phyloP scores from a whole-genome alignment of 2,888 invertebrate genomes.

The Latrodectus hesperus region DNA sequence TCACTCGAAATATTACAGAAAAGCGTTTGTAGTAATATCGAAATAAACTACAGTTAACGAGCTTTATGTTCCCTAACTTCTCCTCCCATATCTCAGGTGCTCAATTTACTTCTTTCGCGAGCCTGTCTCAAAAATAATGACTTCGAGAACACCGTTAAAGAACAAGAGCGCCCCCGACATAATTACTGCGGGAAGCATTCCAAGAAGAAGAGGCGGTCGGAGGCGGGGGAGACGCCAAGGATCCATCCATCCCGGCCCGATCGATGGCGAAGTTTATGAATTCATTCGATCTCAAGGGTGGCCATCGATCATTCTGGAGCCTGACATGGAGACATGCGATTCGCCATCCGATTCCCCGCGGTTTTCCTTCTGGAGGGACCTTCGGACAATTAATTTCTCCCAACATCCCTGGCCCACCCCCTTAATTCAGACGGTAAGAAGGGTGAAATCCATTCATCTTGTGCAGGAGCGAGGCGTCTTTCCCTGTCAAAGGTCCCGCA shows the following conservation, averaged over 20 bases:
- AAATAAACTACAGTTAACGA: neutral
- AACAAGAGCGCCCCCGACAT: constrained; percentile 41
- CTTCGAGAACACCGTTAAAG: constrained; percentile 39
- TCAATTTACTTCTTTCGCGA: constrained; percentile 14
- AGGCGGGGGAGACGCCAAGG: neutral
- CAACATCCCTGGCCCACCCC: neutral
- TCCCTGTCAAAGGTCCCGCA: constrained; percentile 60
- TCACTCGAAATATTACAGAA: neutral
- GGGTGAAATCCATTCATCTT: constrained; percentile 59
- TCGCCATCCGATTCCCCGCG: constrained; percentile 47
- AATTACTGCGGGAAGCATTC: constrained; percentile 58
- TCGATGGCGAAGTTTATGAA: constrained; percentile 63
- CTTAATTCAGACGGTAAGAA: constrained; percentile 13
- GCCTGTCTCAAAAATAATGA: constrained; percentile 52
- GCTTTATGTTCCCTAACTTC: neutral
- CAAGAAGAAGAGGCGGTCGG: constrained; percentile 1
- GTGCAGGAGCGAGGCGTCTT: constrained; percentile 32
- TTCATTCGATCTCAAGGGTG: constrained; percentile 64
- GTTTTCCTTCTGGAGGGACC: constrained; percentile 20
- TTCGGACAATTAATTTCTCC: constrained; percentile 65
- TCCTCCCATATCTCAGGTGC: constrained; percentile 13
- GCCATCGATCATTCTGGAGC: constrained; percentile 61
- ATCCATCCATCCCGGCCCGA: constrained; percentile 41
- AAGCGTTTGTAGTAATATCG: neutral
- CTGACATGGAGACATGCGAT: constrained; percentile 46